Evolutionary conservation across 2,113 vertebrate species (phyloP).

Genomic region (Conger conger): DNA sequence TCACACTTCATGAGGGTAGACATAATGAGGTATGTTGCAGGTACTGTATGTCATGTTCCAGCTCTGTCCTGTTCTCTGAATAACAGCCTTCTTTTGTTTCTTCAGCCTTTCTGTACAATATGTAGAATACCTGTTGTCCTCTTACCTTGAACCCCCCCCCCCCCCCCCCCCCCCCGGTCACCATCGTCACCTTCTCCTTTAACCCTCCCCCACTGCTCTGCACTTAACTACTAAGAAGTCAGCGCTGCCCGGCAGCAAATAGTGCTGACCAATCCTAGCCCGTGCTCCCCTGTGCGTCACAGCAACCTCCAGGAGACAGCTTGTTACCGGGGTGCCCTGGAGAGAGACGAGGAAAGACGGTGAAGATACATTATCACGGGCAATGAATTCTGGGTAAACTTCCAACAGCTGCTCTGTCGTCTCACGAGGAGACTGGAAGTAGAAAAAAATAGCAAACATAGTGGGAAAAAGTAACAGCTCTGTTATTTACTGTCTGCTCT

Average conservation of each 20-base stretch:
- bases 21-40: background rate
- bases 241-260: background rate
- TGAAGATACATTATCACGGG: background rate
- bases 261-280: background rate
- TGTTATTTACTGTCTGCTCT: background rate
- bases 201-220: background rate
- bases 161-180: background rate
- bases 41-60: background rate
- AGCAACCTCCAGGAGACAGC: slow-evolving; percentile 3
- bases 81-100: background rate
- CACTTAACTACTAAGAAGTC: background rate
- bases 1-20: background rate
- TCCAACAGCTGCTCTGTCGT: background rate
- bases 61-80: background rate
- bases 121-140: background rate
- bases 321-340: slow-evolving; percentile 2
- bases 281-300: background rate
- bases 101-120: background rate
- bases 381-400: slow-evolving; percentile 2
- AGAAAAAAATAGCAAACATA: slow-evolving; percentile 6
- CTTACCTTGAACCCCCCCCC: background rate
- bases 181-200: background rate
- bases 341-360: background rate
- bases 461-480: background rate
- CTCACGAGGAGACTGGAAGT: background rate